Percentiles rank a stretch among this genome's conserved stretches.
These are phyloP conservation scores for Clupea harengus DNA, from an alignment of 2,113 vertebrate species.

Conservation along the genomic window DNA sequence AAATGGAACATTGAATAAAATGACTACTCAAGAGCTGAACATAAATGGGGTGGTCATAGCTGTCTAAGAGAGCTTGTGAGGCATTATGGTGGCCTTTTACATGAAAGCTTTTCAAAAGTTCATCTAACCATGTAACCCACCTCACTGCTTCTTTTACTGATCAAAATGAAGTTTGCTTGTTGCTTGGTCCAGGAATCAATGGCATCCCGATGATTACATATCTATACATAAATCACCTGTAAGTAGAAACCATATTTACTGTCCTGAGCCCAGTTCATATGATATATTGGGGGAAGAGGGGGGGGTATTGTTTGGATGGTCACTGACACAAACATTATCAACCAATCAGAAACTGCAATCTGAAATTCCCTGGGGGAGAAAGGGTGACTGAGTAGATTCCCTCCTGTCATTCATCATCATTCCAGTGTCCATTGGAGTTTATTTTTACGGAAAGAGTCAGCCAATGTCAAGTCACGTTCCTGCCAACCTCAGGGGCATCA, in stretches of 20 bases:
- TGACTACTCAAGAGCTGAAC: no score
- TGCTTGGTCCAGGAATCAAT: background rate
- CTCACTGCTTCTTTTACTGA: background rate
- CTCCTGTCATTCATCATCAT: constrained; percentile 46
- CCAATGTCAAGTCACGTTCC: constrained; percentile 56
- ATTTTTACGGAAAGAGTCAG: constrained; percentile 72
- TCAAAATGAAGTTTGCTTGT: background rate
- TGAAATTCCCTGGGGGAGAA: background rate
- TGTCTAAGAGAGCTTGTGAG: no score
- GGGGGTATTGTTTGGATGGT: background rate
- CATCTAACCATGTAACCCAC: no score
- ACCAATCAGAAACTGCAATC: background rate
- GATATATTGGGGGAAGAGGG: background rate
- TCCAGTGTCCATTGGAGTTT: constrained; percentile 66
- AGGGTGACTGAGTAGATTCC: constrained; percentile 32
- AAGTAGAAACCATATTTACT: background rate
- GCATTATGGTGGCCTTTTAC: no score
- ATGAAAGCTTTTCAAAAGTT: no score
- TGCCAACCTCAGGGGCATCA: constrained; percentile 1
- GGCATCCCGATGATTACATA: background rate
- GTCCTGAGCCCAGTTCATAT: background rate
- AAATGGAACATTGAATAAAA: no score
- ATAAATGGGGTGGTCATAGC: no score
- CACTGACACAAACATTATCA: background rate
- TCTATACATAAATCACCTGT: background rate